Conservation (phyloP, 1,140 invertebrate genomes). For the Bombus soroeensis region DNA sequence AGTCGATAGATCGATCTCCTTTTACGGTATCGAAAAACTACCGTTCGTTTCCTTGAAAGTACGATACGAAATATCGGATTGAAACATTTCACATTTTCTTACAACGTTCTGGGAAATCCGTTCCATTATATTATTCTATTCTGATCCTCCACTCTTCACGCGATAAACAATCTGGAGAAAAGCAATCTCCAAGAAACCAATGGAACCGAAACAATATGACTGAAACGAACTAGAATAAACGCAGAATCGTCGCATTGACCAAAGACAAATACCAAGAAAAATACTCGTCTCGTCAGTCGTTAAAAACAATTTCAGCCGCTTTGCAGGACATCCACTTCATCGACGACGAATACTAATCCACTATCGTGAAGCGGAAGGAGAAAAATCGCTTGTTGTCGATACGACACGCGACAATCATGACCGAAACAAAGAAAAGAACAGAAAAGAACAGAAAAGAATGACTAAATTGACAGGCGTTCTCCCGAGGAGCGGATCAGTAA, state of each 20-base stretch:
- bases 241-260: background rate
- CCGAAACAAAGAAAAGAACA: background rate
- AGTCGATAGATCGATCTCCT: background rate
- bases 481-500: conserved; percentile 56
- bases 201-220: background rate
- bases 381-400: background rate
- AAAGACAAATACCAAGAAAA: background rate
- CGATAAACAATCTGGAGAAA: background rate
- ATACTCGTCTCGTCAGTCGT: background rate
- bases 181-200: background rate
- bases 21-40: conserved; percentile 2
- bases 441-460: background rate
- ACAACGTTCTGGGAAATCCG: background rate
- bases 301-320: conserved; percentile 40
- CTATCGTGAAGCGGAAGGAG: background rate
- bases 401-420: background rate
- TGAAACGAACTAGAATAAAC: background rate
- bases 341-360: background rate
- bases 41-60: background rate
- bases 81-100: background rate
- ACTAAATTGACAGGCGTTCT: conserved; percentile 25
- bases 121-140: background rate
- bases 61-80: background rate
- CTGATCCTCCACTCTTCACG: background rate
- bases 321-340: conserved; percentile 17